Conservation (phyloP, 2,113 vertebrate species). For the Suncus etruscus region DNA sequence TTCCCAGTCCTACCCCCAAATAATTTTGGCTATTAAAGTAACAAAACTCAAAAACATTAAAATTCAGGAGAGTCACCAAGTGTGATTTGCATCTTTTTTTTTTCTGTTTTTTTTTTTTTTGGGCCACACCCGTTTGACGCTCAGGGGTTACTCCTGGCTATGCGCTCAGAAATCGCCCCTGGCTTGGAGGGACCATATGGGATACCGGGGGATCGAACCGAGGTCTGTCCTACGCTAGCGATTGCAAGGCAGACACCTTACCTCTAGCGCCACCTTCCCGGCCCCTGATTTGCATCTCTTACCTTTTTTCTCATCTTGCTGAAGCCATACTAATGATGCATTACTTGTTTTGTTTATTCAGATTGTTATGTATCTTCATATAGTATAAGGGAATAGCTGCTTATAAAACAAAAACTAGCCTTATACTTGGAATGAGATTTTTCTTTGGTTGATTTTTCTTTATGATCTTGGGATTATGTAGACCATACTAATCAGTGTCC, state of each 20-base stretch:
- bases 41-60: conserved; percentile 33
- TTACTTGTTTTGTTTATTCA: conserved; percentile 36
- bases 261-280: too few relatives aligned
- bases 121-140: too few relatives aligned
- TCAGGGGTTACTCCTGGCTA: too few relatives aligned
- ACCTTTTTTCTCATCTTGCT: conserved; percentile 33
- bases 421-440: not conserved
- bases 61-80: conserved; percentile 17
- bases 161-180: too few relatives aligned
- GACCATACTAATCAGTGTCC: not conserved
- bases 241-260: too few relatives aligned
- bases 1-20: too few relatives aligned
- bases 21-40: not conserved
- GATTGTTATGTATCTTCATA: not conserved
- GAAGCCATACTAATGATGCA: not conserved
- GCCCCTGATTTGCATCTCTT: conserved; percentile 29
- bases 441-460: conserved; percentile 56
- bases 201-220: too few relatives aligned
- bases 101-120: too few relatives aligned
- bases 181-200: too few relatives aligned
- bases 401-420: conserved; percentile 25
- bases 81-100: too few relatives aligned
- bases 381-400: not conserved
- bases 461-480: conserved; percentile 36
- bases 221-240: too few relatives aligned